phyloP scores from a whole-genome alignment of 2,797 vertebrate species.

The Remorina albescens region DNA sequence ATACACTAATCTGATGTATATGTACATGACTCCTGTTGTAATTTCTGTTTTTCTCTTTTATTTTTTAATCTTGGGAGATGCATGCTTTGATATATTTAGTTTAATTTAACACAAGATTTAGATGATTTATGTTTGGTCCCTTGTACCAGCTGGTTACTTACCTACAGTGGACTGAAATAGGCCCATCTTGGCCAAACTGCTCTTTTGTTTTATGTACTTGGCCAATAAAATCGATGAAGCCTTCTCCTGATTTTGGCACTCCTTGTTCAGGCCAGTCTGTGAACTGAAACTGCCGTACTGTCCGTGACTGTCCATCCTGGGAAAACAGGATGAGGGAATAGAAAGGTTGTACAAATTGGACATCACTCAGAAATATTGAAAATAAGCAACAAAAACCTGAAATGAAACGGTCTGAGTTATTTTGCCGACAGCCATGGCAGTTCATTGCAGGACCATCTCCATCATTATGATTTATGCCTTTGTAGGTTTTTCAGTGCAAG shows the following conservation, averaged over 20 bases:
- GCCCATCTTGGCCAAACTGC: constrained; percentile 98
- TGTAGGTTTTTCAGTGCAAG: constrained; percentile 28
- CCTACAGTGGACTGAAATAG: constrained; percentile 99
- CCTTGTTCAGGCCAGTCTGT: constrained; percentile 99
- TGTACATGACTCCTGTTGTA: background rate
- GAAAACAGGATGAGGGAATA: constrained; percentile 2
- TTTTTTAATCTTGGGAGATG: background rate
- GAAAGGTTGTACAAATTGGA: constrained; percentile 11
- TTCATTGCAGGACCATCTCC: constrained; percentile 13
- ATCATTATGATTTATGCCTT: constrained; percentile 1
- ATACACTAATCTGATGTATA: too few relatives aligned
- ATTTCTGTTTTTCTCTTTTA: background rate
- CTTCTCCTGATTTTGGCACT: constrained; percentile 99
- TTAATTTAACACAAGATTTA: background rate
- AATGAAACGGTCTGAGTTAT: constrained; percentile 25
- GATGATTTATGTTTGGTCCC: background rate
- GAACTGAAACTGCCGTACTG: constrained; percentile 99
- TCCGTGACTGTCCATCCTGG: constrained; percentile 98
- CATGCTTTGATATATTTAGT: too few relatives aligned
- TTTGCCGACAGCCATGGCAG: background rate
- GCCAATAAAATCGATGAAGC: constrained; percentile 99
- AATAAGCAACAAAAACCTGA: background rate
- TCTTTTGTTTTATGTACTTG: constrained; percentile 99
- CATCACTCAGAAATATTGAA: constrained; percentile 13
- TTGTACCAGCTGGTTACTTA: constrained; percentile 71